These are phyloP conservation scores for Anagyrus pseudococci DNA, from an alignment of 2,888 invertebrate genomes.

Conservation along the genomic window DNA sequence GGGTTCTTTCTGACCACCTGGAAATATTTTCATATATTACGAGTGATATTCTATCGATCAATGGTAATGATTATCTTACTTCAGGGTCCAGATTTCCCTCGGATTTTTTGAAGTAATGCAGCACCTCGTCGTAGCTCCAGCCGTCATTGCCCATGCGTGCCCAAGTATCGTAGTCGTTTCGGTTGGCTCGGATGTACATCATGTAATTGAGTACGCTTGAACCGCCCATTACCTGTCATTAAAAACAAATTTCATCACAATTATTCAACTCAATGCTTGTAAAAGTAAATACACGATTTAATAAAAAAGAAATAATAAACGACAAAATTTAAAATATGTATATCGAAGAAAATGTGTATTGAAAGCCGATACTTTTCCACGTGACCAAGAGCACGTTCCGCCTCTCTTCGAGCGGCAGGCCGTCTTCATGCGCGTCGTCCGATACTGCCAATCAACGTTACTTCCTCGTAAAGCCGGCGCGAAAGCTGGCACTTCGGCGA, in stretches of 20 bases:
- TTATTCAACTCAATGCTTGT: too few relatives aligned
- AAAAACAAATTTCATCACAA: conserved; percentile 1
- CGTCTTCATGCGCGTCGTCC: conserved; percentile 70
- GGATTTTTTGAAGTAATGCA: conserved; percentile 64
- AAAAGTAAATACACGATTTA: not conserved
- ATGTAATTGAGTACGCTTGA: conserved; percentile 70
- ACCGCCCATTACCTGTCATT: conserved; percentile 67
- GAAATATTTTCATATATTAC: conserved; percentile 15
- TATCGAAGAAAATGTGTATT: too few relatives aligned
- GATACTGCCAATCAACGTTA: conserved; percentile 74
- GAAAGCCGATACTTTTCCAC: conserved; percentile 68
- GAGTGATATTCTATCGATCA: conserved; percentile 31
- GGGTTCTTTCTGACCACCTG: conserved; percentile 58
- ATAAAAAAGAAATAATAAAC: not conserved
- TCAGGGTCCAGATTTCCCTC: conserved; percentile 60
- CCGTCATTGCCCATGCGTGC: conserved; percentile 63
- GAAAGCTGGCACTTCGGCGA: conserved; percentile 72
- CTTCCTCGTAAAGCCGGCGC: conserved; percentile 62
- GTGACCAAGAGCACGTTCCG: conserved; percentile 69
- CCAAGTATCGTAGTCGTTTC: conserved; percentile 67
- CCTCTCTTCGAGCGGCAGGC: conserved; percentile 68
- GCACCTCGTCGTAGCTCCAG: conserved; percentile 66
- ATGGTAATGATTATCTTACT: conserved; percentile 42
- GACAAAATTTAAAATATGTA: too few relatives aligned
- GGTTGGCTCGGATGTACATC: conserved; percentile 68